phyloP scores from a whole-genome alignment of 92 coral and sea anemone species.

The Bergia puertoricense region DNA sequence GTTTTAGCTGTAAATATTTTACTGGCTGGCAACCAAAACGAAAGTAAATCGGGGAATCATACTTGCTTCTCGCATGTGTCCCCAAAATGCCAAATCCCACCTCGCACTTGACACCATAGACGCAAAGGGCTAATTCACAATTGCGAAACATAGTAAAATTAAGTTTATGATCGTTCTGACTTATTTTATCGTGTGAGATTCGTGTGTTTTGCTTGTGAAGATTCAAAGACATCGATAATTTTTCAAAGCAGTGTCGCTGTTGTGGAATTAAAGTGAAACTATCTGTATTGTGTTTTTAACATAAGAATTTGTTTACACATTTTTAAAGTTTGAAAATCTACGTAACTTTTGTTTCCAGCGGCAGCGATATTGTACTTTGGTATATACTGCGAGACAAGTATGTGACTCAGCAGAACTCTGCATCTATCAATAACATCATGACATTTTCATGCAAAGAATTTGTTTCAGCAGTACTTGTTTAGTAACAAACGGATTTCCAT shows the following conservation, averaged over 20 bases:
- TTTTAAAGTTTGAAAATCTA: background rate
- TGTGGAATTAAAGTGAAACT: background rate
- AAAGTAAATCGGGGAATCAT: background rate
- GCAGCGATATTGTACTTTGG: background rate
- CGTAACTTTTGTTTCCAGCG: background rate
- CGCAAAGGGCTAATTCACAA: background rate
- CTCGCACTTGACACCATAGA: background rate
- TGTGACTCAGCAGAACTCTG: background rate
- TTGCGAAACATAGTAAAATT: constrained; percentile 14
- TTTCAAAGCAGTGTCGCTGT: background rate
- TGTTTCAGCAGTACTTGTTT: no score
- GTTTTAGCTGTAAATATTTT: background rate
- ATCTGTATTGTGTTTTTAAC: background rate
- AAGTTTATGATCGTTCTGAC: background rate
- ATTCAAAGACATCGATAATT: background rate
- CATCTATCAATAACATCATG: no score
- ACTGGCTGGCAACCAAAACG: background rate
- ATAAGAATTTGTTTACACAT: background rate
- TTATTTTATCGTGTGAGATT: background rate
- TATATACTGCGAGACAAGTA: background rate
- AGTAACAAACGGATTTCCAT: no score
- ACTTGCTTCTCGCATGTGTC: background rate
- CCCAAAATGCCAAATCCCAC: background rate
- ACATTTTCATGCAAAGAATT: background rate
- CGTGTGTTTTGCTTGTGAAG: background rate